Base-by-base conservation (phyloP, 2,113 vertebrate genomes). In the Stomatorhinus ivindoensis region DNA sequence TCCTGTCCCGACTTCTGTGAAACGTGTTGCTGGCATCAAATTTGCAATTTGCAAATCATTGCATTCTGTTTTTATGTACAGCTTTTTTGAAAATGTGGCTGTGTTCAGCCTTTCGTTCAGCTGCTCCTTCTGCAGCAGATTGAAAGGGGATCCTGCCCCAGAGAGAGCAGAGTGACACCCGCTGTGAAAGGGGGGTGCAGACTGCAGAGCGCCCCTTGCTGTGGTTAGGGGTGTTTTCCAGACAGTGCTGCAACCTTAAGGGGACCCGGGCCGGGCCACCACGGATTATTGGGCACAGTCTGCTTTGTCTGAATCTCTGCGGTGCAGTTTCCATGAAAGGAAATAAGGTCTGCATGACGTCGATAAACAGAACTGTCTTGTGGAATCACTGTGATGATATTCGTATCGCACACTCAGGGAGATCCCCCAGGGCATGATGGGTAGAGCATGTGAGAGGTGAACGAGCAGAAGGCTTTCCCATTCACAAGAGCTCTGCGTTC, bases 401-500 rank as follows among this genome's bases (percentile, higher is more conserved):
- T 93, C 91, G 89, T 89, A 92, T 92, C 90, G 91, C 91, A 90
- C 91, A 93, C 92, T 93, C 90, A 92, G 50, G 92, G 69, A 90
- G 92, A 93, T 90, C 91, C 83, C 65, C 21, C 89, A 90, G 90
- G 51, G 84, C 88, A 91, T 90, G 88, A 90, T 88, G 88, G 90
- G 90, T 89, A 51, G 92, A 93, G 89, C 86, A 90, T 91, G 89
- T 92, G 90, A 93, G 93, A 91, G 88, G 90, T 94, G 94, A 94
- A 93, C 93, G 93, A 92, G 92, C 93, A 89, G 24, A 53, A 27
- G 90, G 92, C 92, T 91, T 90, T 91, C 93, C 93, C 92, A 92
- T 93, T 91, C 87, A 94, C 94, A 94, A 94, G 92, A 94, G 94
- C 92, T 93, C 85, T 93, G 94, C 92, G 92, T 94, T 93, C 91